Percentiles rank a stretch among this genome's conserved stretches.
Conservation (phyloP, 2,797 vertebrate genomes). For the Hydrolagus colliei region DNA sequence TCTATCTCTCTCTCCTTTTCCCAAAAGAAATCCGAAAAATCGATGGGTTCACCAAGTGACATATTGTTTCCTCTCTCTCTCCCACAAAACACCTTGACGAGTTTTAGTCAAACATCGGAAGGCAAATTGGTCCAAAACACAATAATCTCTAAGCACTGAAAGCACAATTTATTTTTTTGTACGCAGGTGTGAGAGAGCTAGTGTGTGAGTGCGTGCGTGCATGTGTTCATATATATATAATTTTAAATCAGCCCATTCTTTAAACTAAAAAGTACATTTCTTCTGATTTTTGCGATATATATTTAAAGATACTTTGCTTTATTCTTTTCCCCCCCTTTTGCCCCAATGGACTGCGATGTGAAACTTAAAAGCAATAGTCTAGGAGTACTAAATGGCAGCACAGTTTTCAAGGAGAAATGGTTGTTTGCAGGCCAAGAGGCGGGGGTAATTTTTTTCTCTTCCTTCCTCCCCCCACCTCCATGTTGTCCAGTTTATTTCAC, state of each 20-base stretch:
- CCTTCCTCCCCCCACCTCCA: neutral
- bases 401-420: constrained; percentile 10
- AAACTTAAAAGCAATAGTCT: constrained; percentile 9
- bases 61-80: too few species aligned
- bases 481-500: neutral
- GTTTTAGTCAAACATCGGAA: neutral
- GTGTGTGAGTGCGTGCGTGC: too few species aligned
- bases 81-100: too few species aligned
- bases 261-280: neutral
- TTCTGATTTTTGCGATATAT: neutral
- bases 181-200: too few species aligned
- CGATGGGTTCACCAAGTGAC: neutral
- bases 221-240: neutral
- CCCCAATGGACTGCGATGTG: constrained; percentile 3
- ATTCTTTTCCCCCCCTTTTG: neutral
- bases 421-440: neutral
- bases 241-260: constrained; percentile 30
- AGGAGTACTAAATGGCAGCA: constrained; percentile 9
- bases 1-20: too few species aligned
- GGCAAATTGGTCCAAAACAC: neutral
- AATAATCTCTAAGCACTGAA: neutral
- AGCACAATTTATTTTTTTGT: neutral
- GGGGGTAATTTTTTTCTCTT: neutral
- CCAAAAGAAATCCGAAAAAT: too few species aligned
- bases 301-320: constrained; percentile 14